Evolutionary conservation across 1,140 invertebrate species (phyloP), one percentile per base, ranked within the genome.

Genomic region (Spodoptera litura): DNA sequence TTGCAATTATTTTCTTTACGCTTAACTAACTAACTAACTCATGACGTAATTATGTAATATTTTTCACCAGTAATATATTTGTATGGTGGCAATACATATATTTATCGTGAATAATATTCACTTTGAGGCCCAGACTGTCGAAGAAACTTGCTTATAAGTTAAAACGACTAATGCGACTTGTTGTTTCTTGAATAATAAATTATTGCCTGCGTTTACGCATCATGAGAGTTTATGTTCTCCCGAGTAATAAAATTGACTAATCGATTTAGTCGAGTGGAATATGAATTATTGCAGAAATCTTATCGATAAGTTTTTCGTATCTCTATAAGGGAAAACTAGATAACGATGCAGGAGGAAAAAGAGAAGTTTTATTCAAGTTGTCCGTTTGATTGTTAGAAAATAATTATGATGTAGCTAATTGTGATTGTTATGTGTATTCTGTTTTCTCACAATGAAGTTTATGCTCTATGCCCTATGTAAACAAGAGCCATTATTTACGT

Each of bases 141-240:
- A 70, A 53, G 25, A 70, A 61, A 59, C 15, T 74, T 44, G 56
- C 44, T 61, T 44, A 51, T 61, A 20, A 56, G 71, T 51, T 59
- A 51, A 61, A 38, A 74, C 56, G 71, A 61, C 56, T 61, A 74
- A 74, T 61, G 71, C n/a, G 59, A 58, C 52, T 72, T 73, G 38
- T 74, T 74, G 71, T 74, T 74, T 61, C 58, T 74, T 55, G 51
- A 15, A 51, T 74, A 74, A 56, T 74, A 74, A 74, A 74, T 74
- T 51, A 74, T 59, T 56, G 53, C 56, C 8, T 74, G 49, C 56
- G 20, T 74, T 61, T 61, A 74, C 56, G 71, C 71, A 51, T 49
- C 56, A 61, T 61, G 38, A 56, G 51, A 51, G 53, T 64, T 75
- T 64, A 75, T 53, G 59, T 75, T 49, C 38, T 64, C 51, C 52